These are phyloP conservation scores for Macropis europaea DNA, from an alignment of 2,888 invertebrate genomes.

Conservation along the genomic window DNA sequence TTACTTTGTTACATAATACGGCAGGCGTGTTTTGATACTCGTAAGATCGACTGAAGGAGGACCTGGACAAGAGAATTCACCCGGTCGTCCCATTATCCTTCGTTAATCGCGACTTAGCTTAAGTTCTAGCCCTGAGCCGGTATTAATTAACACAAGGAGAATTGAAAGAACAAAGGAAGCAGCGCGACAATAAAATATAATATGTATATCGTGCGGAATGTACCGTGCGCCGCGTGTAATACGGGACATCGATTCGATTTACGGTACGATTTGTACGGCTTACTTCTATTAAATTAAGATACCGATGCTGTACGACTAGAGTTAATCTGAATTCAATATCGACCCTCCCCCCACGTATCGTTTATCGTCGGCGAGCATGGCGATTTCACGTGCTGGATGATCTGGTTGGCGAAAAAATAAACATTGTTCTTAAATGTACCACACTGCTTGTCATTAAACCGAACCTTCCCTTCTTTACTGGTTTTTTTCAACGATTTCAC, in stretches of 20 bases:
- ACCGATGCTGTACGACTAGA: constrained; percentile 36
- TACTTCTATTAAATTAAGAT: constrained; percentile 54
- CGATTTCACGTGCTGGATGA: constrained; percentile 3
- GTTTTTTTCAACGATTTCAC: too few species aligned
- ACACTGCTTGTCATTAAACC: too few species aligned
- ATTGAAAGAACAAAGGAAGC: too few species aligned
- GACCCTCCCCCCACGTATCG: constrained; percentile 16
- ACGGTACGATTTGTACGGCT: constrained; percentile 50
- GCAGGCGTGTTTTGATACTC: constrained; percentile 37
- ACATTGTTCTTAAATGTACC: constrained; percentile 24
- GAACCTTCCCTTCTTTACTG: neutral
- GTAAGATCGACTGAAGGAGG: constrained; percentile 32
- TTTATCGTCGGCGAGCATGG: constrained; percentile 30
- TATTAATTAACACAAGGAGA: constrained; percentile 33
- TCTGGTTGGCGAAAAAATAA: constrained; percentile 20
- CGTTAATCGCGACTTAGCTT: neutral
- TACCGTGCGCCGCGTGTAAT: neutral
- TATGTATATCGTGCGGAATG: neutral
- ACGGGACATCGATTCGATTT: constrained; percentile 41
- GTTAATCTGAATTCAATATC: constrained; percentile 50
- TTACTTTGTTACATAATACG: constrained; percentile 58
- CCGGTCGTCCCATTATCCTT: neutral
- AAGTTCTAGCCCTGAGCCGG: constrained; percentile 12
- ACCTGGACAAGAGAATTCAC: neutral
- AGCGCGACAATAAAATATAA: constrained; percentile 1